Evolutionary conservation across 2,113 vertebrate genomes (phyloP), one percentile per base, ranked within the genome.

Genomic region (Dipodomys merriami): DNA sequence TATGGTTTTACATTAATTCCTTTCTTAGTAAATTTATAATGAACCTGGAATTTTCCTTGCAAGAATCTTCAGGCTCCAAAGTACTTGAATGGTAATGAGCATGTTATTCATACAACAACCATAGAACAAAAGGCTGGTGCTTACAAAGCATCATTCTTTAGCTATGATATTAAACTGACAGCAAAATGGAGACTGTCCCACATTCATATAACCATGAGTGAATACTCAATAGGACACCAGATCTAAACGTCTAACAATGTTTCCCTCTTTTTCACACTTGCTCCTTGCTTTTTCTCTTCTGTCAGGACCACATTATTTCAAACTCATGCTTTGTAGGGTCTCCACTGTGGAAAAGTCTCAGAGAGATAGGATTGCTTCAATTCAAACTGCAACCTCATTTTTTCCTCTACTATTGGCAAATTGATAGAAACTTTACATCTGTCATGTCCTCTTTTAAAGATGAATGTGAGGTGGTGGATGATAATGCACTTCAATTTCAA

Each of bases 361-460:
- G 53, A 79, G 46, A 93, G 57, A 94, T 46, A 88, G 12, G 2
- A 86, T 87, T 33, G 53, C 62, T 78, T 69, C 39, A 53, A 53
- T 92, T 94, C 86, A 81, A 67, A 13, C 16, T 64, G 12, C 33
- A 95, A 7, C 22, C 39, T 94, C 71, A 71, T 90, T 93, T 90
- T 92, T n/a, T 46, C 33, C 23, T 90, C 29, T 73, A 10, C 39
- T 80, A 30, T 80, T 92, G 22, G 33, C 30, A 86, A 87, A 90
- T 84, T 46, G 90, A 90, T 85, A 72, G 46, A 29, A 93, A 91
- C 87, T 91, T 87, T 68, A 87, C 10, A 87, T 84, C 20, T 85
- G 33, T 88, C 88, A 39, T 83, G 22, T 25, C 29, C 81, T 81
- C 69, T 91, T 91, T 78, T 72, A 81, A 94, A 94, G 33, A 44